Percentiles rank a stretch among this genome's conserved stretches.
phyloP scores from a whole-genome alignment of 2,113 vertebrate species.

The Triplophysa siluroides region DNA sequence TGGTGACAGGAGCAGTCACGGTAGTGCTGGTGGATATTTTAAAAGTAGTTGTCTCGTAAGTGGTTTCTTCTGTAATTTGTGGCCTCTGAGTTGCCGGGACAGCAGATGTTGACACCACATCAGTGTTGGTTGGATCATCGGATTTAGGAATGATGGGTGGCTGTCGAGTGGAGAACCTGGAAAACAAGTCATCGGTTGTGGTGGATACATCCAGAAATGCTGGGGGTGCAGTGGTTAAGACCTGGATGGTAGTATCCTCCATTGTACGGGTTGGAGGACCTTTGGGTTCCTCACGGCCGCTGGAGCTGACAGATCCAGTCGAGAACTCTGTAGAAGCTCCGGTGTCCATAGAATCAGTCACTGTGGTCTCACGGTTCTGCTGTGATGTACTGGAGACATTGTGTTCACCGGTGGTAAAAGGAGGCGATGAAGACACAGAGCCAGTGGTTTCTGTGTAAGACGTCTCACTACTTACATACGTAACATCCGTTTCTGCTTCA shows the following conservation, averaged over 20 bases:
- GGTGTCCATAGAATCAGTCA: constrained; percentile 8
- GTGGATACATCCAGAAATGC: constrained; percentile 50
- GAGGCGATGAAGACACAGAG: constrained; percentile 55
- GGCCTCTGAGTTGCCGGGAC: constrained; percentile 60
- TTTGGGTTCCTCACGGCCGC: constrained; percentile 50
- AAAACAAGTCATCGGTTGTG: constrained; percentile 49
- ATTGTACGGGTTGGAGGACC: constrained; percentile 44
- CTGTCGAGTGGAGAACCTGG: constrained; percentile 30
- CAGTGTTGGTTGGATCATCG: constrained; percentile 45
- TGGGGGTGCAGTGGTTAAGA: constrained; percentile 61
- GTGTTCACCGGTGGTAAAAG: constrained; percentile 48
- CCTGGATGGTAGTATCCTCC: constrained; percentile 43
- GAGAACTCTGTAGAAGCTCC: constrained; percentile 60
- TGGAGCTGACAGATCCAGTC: constrained; percentile 54
- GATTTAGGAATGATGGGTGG: constrained; percentile 38
- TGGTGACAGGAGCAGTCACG: constrained; percentile 32
- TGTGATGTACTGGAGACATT: constrained; percentile 48
- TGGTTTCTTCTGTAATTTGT: constrained; percentile 59
- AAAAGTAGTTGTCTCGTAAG: constrained; percentile 26
- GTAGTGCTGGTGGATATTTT: constrained; percentile 35
- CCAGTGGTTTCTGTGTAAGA: constrained; percentile 47
- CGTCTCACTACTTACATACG: constrained; percentile 18
- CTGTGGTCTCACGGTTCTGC: constrained; percentile 46
- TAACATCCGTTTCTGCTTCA: constrained; percentile 7
- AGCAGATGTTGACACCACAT: constrained; percentile 50